These are phyloP conservation scores for Troilus luridus DNA, from an alignment of 2,888 invertebrate species.

Conservation along the genomic window DNA sequence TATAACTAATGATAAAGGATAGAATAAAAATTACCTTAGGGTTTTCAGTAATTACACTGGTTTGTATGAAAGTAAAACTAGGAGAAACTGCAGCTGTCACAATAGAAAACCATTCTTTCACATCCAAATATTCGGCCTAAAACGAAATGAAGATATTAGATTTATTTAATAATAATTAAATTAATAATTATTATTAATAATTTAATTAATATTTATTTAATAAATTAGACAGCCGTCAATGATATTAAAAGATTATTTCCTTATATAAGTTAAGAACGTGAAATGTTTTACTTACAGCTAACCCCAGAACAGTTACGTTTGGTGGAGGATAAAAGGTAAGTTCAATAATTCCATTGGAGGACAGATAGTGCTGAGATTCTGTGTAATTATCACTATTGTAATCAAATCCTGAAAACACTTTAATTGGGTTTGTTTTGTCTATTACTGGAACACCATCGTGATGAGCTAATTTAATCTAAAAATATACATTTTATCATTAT, in stretches of 20 bases:
- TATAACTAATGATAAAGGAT: background rate
- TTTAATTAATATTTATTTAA: too few species aligned
- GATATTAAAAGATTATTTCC: conserved; percentile 34
- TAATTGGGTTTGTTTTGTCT: conserved; percentile 74
- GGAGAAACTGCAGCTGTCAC: conserved; percentile 79
- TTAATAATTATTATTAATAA: too few species aligned
- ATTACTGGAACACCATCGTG: conserved; percentile 80
- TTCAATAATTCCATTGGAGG: conserved; percentile 77
- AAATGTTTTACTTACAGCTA: conserved; percentile 74
- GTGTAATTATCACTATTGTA: conserved; percentile 73
- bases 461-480: conserved; percentile 76
- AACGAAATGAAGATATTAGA: conserved; percentile 54
- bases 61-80: conserved; percentile 75
- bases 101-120: conserved; percentile 82
- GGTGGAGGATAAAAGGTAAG: conserved; percentile 76
- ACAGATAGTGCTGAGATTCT: conserved; percentile 73
- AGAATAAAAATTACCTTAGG: conserved; percentile 69
- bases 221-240: background rate
- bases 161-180: too few species aligned
- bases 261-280: background rate
- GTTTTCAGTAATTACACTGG: conserved; percentile 73
- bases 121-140: conserved; percentile 84
- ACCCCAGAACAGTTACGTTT: conserved; percentile 77
- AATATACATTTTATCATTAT: background rate
- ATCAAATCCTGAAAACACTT: conserved; percentile 76